phyloP scores from a whole-genome alignment of 1,140 invertebrate species.

The Nasonia longicornis region DNA sequence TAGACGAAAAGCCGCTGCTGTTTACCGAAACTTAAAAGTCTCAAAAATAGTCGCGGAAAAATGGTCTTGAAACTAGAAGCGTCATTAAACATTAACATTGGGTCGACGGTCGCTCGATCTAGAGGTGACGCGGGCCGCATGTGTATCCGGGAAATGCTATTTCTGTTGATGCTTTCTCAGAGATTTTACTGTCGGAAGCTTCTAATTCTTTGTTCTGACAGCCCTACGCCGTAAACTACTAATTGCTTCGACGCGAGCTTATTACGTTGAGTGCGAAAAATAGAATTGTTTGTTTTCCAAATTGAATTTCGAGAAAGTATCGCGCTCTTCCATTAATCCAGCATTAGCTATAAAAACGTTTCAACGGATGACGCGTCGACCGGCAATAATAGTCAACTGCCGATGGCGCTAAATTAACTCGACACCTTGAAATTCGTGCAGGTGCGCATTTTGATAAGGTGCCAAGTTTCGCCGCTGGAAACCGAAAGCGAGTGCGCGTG shows the following conservation, averaged over 20 bases:
- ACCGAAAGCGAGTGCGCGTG: conserved; percentile 26
- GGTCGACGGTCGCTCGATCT: conserved; percentile 7
- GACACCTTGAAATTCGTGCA: conserved; percentile 44
- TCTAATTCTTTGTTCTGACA: conserved; percentile 19
- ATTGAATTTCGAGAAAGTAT: background rate
- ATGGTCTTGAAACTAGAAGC: background rate
- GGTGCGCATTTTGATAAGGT: conserved; percentile 46
- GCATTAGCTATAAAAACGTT: background rate
- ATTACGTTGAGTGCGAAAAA: background rate
- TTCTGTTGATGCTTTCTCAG: conserved; percentile 44
- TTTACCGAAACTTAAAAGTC: background rate
- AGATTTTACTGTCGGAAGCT: conserved; percentile 47
- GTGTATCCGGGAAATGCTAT: conserved; percentile 44
- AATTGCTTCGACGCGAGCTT: background rate
- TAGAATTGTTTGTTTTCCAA: background rate
- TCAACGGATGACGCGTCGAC: background rate
- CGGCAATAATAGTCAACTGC: background rate
- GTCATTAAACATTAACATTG: background rate
- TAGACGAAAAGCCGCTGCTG: background rate
- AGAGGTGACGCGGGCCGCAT: background rate
- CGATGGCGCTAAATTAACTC: conserved; percentile 36
- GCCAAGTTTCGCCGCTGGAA: conserved; percentile 43
- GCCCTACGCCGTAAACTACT: background rate
- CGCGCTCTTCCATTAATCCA: background rate
- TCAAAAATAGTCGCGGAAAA: background rate